phyloP scores from a whole-genome alignment of 1,140 invertebrate genomes.

The Homalodisca vitripennis region DNA sequence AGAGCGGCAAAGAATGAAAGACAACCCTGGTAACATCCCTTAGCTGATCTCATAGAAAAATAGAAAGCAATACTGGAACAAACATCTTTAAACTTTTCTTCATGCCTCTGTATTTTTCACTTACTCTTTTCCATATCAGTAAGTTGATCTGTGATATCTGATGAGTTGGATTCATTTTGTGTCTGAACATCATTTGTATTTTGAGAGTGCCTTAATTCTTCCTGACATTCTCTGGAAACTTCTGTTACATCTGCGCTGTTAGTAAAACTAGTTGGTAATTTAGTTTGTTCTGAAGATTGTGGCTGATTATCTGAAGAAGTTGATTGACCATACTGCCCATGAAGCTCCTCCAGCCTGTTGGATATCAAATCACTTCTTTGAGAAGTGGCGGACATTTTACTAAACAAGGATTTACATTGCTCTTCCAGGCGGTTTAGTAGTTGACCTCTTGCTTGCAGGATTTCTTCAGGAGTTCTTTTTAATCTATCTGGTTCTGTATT shows the following conservation, averaged over 20 bases:
- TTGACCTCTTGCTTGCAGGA: conserved; percentile 57
- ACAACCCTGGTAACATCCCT: conserved; percentile 19
- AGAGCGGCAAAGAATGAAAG: conserved; percentile 5
- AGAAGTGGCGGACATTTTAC: conserved; percentile 61
- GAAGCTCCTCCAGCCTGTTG: conserved; percentile 52
- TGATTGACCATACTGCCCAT: conserved; percentile 45
- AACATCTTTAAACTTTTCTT: neutral
- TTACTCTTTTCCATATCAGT: neutral
- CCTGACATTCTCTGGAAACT: neutral
- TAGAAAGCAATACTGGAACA: neutral
- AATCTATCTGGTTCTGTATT: neutral
- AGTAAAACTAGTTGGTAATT: neutral
- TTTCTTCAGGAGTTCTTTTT: conserved; percentile 53
- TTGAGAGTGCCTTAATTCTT: neutral
- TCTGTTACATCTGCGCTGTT: neutral
- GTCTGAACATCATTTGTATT: neutral
- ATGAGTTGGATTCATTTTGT: neutral
- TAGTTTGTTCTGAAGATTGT: neutral
- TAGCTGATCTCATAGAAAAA: neutral
- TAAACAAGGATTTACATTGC: conserved; percentile 63
- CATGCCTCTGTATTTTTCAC: neutral
- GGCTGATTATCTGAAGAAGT: neutral
- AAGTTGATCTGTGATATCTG: neutral
- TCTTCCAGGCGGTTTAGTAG: conserved; percentile 66
- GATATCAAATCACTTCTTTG: conserved; percentile 58